Base-by-base conservation (phyloP, 2,113 vertebrate species). In the Nanger granti region DNA sequence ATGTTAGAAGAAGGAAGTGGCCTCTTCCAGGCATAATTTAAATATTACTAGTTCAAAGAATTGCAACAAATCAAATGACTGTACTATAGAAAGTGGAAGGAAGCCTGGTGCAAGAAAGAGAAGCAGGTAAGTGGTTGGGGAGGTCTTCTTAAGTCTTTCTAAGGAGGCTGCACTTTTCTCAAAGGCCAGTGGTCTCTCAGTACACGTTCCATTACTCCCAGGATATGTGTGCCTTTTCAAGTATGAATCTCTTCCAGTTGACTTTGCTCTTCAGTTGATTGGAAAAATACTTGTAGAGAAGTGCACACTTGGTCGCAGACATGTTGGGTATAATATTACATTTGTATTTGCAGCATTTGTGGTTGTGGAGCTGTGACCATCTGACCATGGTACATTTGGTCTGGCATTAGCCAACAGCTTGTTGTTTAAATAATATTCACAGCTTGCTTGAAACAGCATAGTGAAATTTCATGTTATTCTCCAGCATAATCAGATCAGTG, bases 231-330 rank as follows among this genome's bases (percentile, higher is more conserved):
- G 10, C 8, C 37, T 60, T 93, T 95, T n/a, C 83, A 55, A 66
- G 26, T 66, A 18, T 54, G 55, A 47, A 2, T 13, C 7, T 95
- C 80, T 94, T 89, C 20, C 44, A 73, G 37, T 92, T 95, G 37
- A 28, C 62, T 89, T 76, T 93, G 64, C 15, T 87, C 17, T 59
- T 96, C 87, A 62, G 0, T 18, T 11, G 22, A 57, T 64, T 96
- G 47, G 64, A 86, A 96, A 94, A 93, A 57, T 93, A 90, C 94
- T 94, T 93, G 92, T 92, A 83, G 90, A 85, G 80, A 95, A 96
- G 85, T 49, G 60, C 66, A 29, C 1, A 17, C 31, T 87, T n/a
- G 20, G 83, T 91, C 44, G 83, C 52, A 92, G 26, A 62, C 47
- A 64, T 60, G 64, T 54, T 41, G 57, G 62, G 28, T 92, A 22